Evolutionary conservation across 2,888 invertebrate genomes (phyloP).

Genomic region (Deilephila elpenor): DNA sequence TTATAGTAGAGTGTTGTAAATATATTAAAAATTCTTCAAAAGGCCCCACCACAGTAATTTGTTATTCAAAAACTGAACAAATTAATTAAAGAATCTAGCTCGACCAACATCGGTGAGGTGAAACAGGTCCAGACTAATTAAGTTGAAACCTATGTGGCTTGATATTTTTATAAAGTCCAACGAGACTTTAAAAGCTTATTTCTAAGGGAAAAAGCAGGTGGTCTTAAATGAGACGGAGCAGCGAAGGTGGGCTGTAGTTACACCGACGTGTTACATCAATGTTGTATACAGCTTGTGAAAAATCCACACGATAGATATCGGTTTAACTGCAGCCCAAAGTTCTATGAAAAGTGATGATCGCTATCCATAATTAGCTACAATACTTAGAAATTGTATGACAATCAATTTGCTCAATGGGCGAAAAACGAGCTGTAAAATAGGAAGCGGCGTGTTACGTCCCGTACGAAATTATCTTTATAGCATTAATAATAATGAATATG

Average conservation of each 20-base stretch:
- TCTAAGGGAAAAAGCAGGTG: slow-evolving; percentile 52
- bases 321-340: no score
- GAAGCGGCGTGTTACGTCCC: no score
- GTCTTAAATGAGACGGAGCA: slow-evolving; percentile 43
- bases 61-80: no score
- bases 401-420: no score
- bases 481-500: no score
- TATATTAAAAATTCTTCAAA: background rate
- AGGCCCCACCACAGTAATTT: background rate
- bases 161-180: slow-evolving; percentile 43
- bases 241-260: background rate
- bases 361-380: no score
- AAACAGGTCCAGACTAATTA: slow-evolving; percentile 34
- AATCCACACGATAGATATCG: no score
- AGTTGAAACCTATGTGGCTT: slow-evolving; percentile 33
- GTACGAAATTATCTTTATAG: no score
- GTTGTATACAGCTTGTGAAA: background rate
- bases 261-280: background rate
- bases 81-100: background rate
- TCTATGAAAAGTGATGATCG: no score
- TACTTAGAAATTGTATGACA: no score
- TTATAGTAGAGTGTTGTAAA: no score
- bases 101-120: background rate
- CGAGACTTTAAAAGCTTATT: slow-evolving; percentile 41
- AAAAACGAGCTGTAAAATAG: no score